A percentile compares a stretch with the other conserved stretches of the same genome.
Conservation (phyloP, 2,113 vertebrate genomes). For the Hipposideros armiger region DNA sequence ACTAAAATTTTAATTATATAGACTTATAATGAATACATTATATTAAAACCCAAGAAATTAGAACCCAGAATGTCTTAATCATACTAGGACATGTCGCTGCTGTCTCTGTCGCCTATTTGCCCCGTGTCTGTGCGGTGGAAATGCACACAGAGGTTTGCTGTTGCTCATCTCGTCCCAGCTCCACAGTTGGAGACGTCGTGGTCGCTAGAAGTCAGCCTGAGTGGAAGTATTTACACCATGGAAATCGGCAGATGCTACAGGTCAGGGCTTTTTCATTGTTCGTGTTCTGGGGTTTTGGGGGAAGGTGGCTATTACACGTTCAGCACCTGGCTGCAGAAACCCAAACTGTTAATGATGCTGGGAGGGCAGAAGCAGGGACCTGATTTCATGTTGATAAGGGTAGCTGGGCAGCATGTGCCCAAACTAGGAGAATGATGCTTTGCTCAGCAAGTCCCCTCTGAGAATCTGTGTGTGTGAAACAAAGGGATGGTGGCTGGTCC, state of each 20-base stretch:
- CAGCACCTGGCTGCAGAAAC: neutral
- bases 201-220: neutral
- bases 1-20: neutral
- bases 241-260: neutral
- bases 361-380: neutral
- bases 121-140: neutral
- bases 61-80: neutral
- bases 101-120: neutral
- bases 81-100: neutral
- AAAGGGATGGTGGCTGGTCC: neutral
- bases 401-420: neutral
- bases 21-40: neutral
- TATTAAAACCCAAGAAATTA: neutral
- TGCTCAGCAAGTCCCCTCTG: neutral
- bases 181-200: neutral
- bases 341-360: neutral
- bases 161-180: neutral
- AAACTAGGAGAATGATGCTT: neutral
- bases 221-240: neutral
- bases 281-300: neutral
- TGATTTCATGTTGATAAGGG: neutral
- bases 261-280: neutral
- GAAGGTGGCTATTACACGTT: neutral
- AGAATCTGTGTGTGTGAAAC: neutral
- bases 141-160: rapidly evolving